Conservation (phyloP, 2,797 vertebrate genomes). For the Rhincodon typus region DNA sequence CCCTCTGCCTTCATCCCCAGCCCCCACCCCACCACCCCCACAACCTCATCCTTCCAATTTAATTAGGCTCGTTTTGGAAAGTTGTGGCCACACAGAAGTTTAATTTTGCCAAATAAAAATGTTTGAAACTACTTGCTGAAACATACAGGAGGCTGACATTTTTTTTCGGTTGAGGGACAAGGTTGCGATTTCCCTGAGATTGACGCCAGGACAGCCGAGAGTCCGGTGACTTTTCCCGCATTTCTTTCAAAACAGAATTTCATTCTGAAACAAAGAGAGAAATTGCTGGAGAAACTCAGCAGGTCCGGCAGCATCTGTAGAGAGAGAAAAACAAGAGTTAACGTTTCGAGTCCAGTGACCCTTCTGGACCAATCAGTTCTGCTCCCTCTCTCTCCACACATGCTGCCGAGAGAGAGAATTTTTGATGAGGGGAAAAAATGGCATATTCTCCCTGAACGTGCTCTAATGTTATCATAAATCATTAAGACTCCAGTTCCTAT, state of each 20-base stretch:
- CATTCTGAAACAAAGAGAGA: too few species aligned
- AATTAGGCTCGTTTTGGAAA: not conserved
- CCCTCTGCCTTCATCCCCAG: too few species aligned
- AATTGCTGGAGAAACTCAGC: too few species aligned
- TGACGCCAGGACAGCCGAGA: too few species aligned
- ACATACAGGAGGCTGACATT: not conserved
- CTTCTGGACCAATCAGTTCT: too few species aligned
- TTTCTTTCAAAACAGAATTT: too few species aligned
- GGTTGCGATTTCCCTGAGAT: not conserved
- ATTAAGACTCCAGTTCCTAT: slow-evolving; percentile 60
- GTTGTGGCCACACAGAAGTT: not conserved
- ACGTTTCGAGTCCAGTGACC: too few species aligned
- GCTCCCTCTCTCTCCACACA: too few species aligned
- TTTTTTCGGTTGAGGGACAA: not conserved
- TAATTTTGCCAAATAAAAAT: not conserved
- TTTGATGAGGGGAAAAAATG: slow-evolving; percentile 24
- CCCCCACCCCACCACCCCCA: too few species aligned
- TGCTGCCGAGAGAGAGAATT: not conserved
- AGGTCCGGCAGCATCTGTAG: too few species aligned
- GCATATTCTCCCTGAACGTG: slow-evolving; percentile 28
- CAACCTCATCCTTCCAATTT: not conserved
- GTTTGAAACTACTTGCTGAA: not conserved
- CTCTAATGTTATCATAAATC: slow-evolving; percentile 38
- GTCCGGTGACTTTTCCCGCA: too few species aligned
- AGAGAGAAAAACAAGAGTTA: too few species aligned